Base-by-base conservation (phyloP, 2,888 invertebrate genomes). In the Seira musarum region DNA sequence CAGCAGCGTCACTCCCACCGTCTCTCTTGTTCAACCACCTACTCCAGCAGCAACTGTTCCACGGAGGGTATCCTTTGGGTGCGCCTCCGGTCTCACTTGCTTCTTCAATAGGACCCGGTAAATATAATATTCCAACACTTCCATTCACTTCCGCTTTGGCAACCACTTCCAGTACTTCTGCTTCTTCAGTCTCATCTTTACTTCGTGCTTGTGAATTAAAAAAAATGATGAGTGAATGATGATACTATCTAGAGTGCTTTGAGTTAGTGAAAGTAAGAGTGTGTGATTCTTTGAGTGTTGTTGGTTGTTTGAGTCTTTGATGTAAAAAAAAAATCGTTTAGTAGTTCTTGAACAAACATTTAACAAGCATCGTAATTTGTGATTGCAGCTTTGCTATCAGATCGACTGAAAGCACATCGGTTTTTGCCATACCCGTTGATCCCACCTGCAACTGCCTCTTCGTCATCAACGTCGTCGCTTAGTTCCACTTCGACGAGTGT, bases 341-440 rank as follows among this genome's bases (percentile, higher is more conserved):
- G 24, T 46, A 25, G 64, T 40, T 40, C 13, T 72, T 30, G 71
- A 67, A 64, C 49, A 65, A 74, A 24, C 61, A 72, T 73, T 30
- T 73, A 49, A 68, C 21, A 46, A 22, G 30, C 63, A 21, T 87
- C 86, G 49, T 83, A 86, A 30, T 73, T 85, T 87, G 66, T 85
- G 86, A 63, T 87, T 84, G 79, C 83, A 86, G 87, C 87, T 84
- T 82, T 87, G 79, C 88, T 89, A 89, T 93, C 83, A 77, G 88
- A 89, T 40, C 88, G 89, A 78, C 87, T 88, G 64, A 88, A 89
- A 88, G 92, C 92, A 77, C 94, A 94, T 88, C 91, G 97, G 88
- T 97, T 96, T 89, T 93, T 96, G 80, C 97, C 97, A 74, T 97
- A 97, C 90, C 94, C 95, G 82, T 70, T 87, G 76, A 86, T 87